Evolutionary conservation across 2,888 invertebrate species (phyloP).

Genomic region (Spodoptera exigua): DNA sequence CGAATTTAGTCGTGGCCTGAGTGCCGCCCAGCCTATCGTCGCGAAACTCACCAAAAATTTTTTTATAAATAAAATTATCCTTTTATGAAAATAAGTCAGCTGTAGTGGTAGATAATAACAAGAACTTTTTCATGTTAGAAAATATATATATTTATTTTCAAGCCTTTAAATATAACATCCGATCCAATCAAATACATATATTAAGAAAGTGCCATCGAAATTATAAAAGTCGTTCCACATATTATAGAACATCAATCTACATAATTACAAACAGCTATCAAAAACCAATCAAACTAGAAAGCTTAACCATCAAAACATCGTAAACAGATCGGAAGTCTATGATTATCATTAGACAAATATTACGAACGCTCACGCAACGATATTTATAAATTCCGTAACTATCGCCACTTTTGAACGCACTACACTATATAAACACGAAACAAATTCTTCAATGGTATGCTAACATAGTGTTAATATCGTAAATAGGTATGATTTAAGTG

Average conservation of each 20-base stretch:
- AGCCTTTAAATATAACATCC: too few species aligned
- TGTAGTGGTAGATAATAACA: too few species aligned
- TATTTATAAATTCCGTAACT: not conserved
- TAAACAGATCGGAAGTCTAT: conserved; percentile 42
- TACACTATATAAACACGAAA: fast-evolving
- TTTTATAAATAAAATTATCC: too few species aligned
- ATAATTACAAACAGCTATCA: conserved; percentile 17
- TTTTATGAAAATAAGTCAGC: too few species aligned
- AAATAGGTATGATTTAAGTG: conserved; percentile 21
- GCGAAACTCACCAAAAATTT: too few species aligned
- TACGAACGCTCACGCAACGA: conserved; percentile 1
- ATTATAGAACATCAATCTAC: conserved; percentile 10
- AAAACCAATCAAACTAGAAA: conserved; percentile 33
- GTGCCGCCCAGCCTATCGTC: too few species aligned
- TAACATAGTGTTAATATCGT: not conserved
- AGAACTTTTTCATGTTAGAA: too few species aligned
- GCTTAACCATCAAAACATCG: conserved; percentile 39
- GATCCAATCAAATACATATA: not conserved
- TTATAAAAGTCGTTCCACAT: not conserved
- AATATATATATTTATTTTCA: too few species aligned
- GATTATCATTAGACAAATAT: conserved; percentile 39
- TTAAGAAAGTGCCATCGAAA: not conserved
- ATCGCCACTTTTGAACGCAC: not conserved
- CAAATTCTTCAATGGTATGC: conserved; percentile 16
- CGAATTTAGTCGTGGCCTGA: too few species aligned